These are phyloP conservation scores for Agrotis puta DNA, from an alignment of 2,888 invertebrate species.

Conservation along the genomic window DNA sequence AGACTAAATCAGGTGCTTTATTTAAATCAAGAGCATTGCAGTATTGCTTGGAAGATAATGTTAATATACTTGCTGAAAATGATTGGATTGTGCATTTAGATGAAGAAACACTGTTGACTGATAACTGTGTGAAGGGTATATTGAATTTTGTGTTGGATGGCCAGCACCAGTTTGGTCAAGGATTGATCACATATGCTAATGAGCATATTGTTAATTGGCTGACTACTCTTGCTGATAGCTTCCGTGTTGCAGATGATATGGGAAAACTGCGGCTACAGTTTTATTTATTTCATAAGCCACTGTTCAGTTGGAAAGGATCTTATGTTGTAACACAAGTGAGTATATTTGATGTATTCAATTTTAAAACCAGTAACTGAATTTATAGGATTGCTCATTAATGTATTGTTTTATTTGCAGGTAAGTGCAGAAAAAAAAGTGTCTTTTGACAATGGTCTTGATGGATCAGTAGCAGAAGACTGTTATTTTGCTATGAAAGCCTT, in stretches of 20 bases:
- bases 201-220: conserved; percentile 99
- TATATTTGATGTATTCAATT: conserved; percentile 22
- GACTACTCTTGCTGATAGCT: conserved; percentile 98
- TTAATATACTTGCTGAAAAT: conserved; percentile 95
- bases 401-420: conserved; percentile 91
- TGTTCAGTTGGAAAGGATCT: conserved; percentile 99
- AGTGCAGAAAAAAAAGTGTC: conserved; percentile 97
- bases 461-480: conserved; percentile 99
- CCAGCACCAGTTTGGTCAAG: conserved; percentile 98
- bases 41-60: conserved; percentile 97
- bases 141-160: conserved; percentile 98
- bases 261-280: conserved; percentile 98
- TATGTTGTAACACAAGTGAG: conserved; percentile 98
- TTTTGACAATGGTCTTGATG: conserved; percentile 98
- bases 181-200: conserved; percentile 98
- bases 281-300: conserved; percentile 97
- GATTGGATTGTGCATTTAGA: conserved; percentile 99
- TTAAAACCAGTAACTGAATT: not conserved
- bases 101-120: conserved; percentile 98
- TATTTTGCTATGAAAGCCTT: conserved; percentile 99
- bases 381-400: not conserved
- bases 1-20: conserved; percentile 97
- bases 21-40: conserved; percentile 98
- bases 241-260: conserved; percentile 99
- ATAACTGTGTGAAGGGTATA: conserved; percentile 97